Evolutionary conservation across 2,888 invertebrate species (phyloP).

Genomic region (Acleris cristana): DNA sequence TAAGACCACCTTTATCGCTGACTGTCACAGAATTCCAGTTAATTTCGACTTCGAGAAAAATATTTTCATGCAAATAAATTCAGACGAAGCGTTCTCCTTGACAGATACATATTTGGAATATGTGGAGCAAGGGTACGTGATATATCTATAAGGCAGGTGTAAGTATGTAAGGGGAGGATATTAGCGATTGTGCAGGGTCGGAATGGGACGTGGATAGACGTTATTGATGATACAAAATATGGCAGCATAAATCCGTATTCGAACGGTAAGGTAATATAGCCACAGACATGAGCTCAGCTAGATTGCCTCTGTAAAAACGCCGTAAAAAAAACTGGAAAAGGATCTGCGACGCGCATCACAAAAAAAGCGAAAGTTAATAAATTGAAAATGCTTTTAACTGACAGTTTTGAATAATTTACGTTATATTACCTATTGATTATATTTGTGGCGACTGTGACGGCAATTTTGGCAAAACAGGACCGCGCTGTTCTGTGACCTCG

Average conservation of each 20-base stretch:
- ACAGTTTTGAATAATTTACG: no score
- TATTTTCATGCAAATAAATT: no score
- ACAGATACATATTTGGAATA: neutral
- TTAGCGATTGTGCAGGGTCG: slow-evolving; percentile 52
- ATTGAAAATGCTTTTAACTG: no score
- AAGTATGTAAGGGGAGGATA: slow-evolving; percentile 32
- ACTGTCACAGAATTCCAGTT: neutral
- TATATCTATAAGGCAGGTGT: slow-evolving; percentile 28
- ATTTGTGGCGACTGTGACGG: no score
- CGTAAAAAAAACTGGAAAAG: neutral
- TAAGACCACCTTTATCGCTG: neutral
- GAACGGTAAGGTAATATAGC: slow-evolving; percentile 39
- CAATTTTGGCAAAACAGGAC: no score
- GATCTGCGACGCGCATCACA: neutral
- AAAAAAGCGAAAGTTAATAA: no score
- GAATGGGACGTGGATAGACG: slow-evolving; percentile 56
- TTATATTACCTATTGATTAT: no score
- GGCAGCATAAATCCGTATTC: slow-evolving; percentile 56
- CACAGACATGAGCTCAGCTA: slow-evolving; percentile 14
- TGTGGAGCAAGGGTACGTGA: slow-evolving; percentile 20
- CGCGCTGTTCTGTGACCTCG: no score
- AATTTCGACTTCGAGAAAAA: neutral
- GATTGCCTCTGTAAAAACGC: slow-evolving; percentile 8
- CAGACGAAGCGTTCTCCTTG: neutral
- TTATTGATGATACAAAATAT: slow-evolving; percentile 61